These are phyloP conservation scores for Alcis repandata DNA, from an alignment of 2,888 invertebrate species.

Conservation along the genomic window DNA sequence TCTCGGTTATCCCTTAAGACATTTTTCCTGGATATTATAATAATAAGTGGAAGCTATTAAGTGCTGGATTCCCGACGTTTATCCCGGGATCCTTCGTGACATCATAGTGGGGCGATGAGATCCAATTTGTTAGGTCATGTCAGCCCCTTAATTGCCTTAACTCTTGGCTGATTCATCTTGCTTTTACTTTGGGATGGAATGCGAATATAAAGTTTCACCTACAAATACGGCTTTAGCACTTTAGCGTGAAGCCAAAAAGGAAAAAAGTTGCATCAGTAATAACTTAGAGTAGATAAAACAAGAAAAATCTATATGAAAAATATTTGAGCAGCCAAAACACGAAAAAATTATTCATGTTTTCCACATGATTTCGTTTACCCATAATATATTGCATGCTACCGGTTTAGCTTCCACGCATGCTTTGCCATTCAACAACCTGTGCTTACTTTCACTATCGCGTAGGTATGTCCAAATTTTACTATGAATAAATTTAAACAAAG, in stretches of 20 bases:
- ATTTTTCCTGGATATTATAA: slow-evolving; percentile 11
- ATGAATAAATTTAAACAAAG: slow-evolving; percentile 5
- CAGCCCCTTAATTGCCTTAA: slow-evolving; percentile 34
- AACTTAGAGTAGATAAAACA: too few species aligned
- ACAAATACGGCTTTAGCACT: background rate
- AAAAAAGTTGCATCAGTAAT: background rate
- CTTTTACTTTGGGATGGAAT: slow-evolving; percentile 14
- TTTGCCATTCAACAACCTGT: slow-evolving; percentile 20
- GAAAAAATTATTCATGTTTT: background rate
- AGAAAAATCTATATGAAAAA: too few species aligned
- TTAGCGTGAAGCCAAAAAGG: background rate
- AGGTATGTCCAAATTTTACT: slow-evolving; percentile 10
- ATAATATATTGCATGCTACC: slow-evolving; percentile 6
- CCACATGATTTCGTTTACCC: background rate
- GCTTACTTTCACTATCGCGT: slow-evolving; percentile 24
- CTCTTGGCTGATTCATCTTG: slow-evolving; percentile 34
- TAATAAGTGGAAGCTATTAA: slow-evolving; percentile 15
- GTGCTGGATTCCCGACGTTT: slow-evolving; percentile 11
- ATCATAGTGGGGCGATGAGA: slow-evolving; percentile 33
- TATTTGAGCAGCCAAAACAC: background rate
- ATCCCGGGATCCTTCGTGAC: slow-evolving; percentile 30
- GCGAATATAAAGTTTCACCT: background rate
- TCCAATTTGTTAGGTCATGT: slow-evolving; percentile 38
- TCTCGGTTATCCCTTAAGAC: background rate
- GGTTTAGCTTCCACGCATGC: slow-evolving; percentile 17